Evolutionary conservation across 2,888 invertebrate species (phyloP).

Genomic region (Dicranocentrus wangi): DNA sequence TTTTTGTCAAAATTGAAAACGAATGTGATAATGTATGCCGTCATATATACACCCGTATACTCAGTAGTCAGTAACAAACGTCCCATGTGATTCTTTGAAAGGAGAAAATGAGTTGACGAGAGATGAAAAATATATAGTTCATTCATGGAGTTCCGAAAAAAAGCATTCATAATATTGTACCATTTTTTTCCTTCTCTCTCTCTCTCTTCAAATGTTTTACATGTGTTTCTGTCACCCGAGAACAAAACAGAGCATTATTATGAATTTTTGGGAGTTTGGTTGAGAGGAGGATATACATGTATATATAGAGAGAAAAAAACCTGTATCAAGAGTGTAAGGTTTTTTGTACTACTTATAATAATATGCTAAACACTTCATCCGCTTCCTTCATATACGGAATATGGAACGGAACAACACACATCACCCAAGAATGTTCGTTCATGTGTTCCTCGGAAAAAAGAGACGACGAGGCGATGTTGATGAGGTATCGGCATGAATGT

Average conservation of each 20-base stretch:
- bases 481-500: too few species aligned
- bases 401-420: too few species aligned
- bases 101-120: conserved; percentile 27
- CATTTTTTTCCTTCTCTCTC: too few species aligned
- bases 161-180: conserved; percentile 36
- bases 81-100: conserved; percentile 17
- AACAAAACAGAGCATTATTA: conserved; percentile 61
- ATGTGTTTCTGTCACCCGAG: conserved; percentile 61
- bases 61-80: conserved; percentile 8
- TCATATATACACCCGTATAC: not conserved
- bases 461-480: too few species aligned
- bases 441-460: not conserved
- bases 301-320: too few species aligned
- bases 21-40: conserved; percentile 39
- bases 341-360: too few species aligned
- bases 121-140: conserved; percentile 51
- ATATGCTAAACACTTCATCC: too few species aligned
- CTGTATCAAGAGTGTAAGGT: too few species aligned
- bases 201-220: conserved; percentile 51
- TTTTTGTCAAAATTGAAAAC: conserved; percentile 42
- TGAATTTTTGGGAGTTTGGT: conserved; percentile 21
- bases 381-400: too few species aligned
- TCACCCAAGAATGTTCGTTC: conserved; percentile 2
- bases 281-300: too few species aligned
- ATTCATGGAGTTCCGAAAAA: conserved; percentile 50